phyloP scores from a whole-genome alignment of 2,888 invertebrate species.

The Anticlea derivata region DNA sequence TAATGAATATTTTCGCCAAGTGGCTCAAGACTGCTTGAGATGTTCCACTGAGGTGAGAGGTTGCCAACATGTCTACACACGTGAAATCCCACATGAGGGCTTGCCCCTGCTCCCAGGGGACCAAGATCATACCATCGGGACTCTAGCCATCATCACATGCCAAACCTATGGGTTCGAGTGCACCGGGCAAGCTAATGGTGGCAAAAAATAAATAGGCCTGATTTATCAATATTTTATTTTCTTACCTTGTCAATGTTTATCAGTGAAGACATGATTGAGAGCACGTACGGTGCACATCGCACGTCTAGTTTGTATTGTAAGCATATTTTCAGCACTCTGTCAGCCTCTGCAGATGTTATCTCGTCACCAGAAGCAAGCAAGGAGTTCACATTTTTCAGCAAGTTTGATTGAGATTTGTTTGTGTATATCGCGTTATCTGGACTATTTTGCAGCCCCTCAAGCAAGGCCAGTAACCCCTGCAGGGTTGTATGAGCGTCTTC shows the following conservation, averaged over 20 bases:
- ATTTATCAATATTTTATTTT: not conserved
- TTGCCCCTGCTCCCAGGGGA: too few relatives aligned
- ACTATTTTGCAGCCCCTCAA: slow-evolving; percentile 11
- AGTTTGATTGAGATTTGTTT: slow-evolving; percentile 4
- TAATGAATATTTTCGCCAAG: too few relatives aligned
- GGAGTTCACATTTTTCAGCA: slow-evolving; percentile 10
- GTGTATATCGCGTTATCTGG: slow-evolving; percentile 9
- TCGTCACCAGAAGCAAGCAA: not conserved
- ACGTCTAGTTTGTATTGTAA: slow-evolving; percentile 29
- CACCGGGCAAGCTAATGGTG: too few relatives aligned
- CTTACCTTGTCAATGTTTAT: slow-evolving; percentile 20
- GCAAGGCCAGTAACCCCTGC: slow-evolving; percentile 1
- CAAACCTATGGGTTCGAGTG: too few relatives aligned
- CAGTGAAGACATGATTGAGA: slow-evolving; percentile 13
- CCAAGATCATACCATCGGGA: too few relatives aligned
- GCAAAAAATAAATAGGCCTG: too few relatives aligned
- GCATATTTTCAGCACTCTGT: slow-evolving; percentile 37
- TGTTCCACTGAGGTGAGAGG: too few relatives aligned
- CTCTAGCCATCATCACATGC: too few relatives aligned
- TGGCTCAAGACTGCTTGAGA: too few relatives aligned
- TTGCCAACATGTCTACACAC: too few relatives aligned
- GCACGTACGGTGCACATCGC: slow-evolving; percentile 9
- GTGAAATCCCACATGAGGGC: too few relatives aligned
- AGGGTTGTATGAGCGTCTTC: slow-evolving; percentile 8
- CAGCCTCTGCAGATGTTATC: slow-evolving; percentile 5